Evolutionary conservation across 2,113 vertebrate species (phyloP), one percentile per base, ranked within the genome.

Genomic region (Chelonoidis abingdonii): DNA sequence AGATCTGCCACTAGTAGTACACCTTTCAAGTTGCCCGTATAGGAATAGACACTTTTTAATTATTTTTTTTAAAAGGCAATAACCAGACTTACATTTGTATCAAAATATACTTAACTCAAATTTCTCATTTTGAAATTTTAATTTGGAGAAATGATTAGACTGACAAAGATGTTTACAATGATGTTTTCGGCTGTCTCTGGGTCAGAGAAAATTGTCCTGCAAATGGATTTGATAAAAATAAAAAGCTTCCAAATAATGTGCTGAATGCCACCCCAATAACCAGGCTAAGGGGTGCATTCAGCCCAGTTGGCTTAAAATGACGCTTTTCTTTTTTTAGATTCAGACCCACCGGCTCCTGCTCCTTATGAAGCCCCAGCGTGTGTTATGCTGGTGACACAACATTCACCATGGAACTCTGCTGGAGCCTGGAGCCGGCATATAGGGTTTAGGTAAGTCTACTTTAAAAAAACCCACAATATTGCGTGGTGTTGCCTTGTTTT

Each of bases 381-480:
- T 93, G 8, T 97, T 95, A 96, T 0, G 92, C 94, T 97, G 96
- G 97, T 97, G 97, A 96, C 96, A 95, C 90, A 72, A 50, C 95
- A 80, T 92, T 97, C 96, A 96, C 95, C 97, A 95, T 93, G 97
- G 97, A 97, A 96, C 94, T 97, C 97, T 96, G 86, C 95, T 97
- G 97, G 97, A 97, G 97, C 88, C 96, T 97, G 97, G 97, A 97
- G 97, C 96, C 97, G 97, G 97, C 96, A 90, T 96, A 79, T 98
- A 97, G 97, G 97, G 97, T 94, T 98, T 97, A 97, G 96, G 96
- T 98, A 97, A 98, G 96, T 97, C 96, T 0, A 75, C 92, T 95
- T 92, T 93, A 93, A 97, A 90, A 91, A 29, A 96, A 10, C 80
- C 3, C 59, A 80, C 96, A 97, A 96, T 98, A 97, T 97, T 97